These are phyloP conservation scores for Drosophila ambigua DNA, from an alignment of 1,140 invertebrate genomes.

Conservation along the genomic window DNA sequence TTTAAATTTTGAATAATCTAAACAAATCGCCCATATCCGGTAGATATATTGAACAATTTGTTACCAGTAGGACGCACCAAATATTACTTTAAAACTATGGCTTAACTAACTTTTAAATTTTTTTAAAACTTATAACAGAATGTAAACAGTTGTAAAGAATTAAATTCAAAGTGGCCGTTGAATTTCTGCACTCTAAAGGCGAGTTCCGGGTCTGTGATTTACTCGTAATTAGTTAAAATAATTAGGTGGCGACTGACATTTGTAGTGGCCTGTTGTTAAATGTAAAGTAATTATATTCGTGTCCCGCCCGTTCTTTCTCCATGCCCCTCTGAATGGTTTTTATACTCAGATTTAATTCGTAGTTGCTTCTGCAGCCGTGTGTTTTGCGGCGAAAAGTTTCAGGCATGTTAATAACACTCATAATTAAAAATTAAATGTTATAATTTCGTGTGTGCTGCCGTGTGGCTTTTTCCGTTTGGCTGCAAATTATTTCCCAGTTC, in stretches of 20 bases:
- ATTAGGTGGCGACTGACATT: constrained; percentile 57
- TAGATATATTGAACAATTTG: too few species aligned
- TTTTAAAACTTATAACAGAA: too few species aligned
- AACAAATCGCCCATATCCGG: too few species aligned
- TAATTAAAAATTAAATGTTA: constrained; percentile 79
- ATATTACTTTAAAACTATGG: too few species aligned
- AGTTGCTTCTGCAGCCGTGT: constrained; percentile 44
- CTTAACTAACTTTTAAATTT: too few species aligned
- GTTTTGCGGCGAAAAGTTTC: constrained; percentile 68
- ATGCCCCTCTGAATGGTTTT: constrained; percentile 36
- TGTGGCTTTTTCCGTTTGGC: constrained; percentile 54
- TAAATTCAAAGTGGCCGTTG: constrained; percentile 5
- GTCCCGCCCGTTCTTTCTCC: neutral
- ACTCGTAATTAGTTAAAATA: constrained; percentile 49
- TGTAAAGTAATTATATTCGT: constrained; percentile 69
- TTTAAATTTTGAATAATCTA: too few species aligned
- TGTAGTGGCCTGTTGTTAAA: constrained; percentile 45
- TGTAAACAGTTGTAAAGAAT: neutral
- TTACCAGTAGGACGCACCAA: too few species aligned
- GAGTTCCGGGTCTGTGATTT: constrained; percentile 12
- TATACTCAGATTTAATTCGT: constrained; percentile 56
- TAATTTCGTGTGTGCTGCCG: constrained; percentile 71
- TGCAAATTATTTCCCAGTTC: constrained; percentile 42
- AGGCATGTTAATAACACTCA: constrained; percentile 76
- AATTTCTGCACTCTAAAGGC: constrained; percentile 16